phyloP scores from a whole-genome alignment of 92 coral and sea anemone genomes.

The Heliopora coerulea region DNA sequence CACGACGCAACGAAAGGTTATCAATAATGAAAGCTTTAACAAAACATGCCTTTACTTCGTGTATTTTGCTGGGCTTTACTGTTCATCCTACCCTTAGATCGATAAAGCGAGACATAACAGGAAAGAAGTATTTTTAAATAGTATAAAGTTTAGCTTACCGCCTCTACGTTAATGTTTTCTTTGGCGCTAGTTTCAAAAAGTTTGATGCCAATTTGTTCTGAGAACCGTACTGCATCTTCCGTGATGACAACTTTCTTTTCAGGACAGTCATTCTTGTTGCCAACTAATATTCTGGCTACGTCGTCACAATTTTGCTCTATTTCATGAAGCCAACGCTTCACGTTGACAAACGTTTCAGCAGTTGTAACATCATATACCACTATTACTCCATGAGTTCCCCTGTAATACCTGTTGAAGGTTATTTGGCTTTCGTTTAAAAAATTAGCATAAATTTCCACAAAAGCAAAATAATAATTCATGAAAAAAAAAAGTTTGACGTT shows the following conservation, averaged over 20 bases:
- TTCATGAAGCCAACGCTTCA: conserved; percentile 97
- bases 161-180: conserved; percentile 95
- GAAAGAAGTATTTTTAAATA: too few relatives aligned
- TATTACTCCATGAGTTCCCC: conserved; percentile 99
- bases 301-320: conserved; percentile 99
- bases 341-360: conserved; percentile 98
- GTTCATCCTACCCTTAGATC: too few relatives aligned
- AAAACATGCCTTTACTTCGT: too few relatives aligned
- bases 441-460: too few relatives aligned
- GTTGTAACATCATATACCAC: conserved; percentile 98
- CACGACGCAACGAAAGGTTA: too few relatives aligned
- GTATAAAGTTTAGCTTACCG: too few relatives aligned
- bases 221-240: conserved; percentile 83
- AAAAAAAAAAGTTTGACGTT: too few relatives aligned
- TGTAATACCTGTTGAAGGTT: conserved; percentile 68
- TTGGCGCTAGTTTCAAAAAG: conserved; percentile 99
- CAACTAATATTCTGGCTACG: conserved; percentile 93
- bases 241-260: conserved; percentile 90
- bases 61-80: too few relatives aligned
- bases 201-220: conserved; percentile 91
- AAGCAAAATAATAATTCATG: too few relatives aligned
- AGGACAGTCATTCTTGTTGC: conserved; percentile 97
- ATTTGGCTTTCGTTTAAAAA: neutral
- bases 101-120: too few relatives aligned
- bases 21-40: too few relatives aligned